phyloP scores from a whole-genome alignment of 2,888 invertebrate species.

The Dicyrtomina minuta region DNA sequence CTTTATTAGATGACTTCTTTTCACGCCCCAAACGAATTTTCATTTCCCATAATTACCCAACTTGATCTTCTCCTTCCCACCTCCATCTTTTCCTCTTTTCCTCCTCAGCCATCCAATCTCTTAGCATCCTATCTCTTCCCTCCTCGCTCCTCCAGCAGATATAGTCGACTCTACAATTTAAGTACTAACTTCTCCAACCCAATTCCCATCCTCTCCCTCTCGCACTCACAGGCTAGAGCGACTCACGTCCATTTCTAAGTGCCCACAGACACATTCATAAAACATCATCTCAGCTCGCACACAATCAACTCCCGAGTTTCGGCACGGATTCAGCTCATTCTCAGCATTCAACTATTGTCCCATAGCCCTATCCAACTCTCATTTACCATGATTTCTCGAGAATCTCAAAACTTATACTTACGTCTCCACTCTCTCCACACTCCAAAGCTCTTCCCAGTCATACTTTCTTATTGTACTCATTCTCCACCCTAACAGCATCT shows the following conservation, averaged over 20 bases:
- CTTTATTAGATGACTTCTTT: constrained; percentile 53
- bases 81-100: constrained; percentile 24
- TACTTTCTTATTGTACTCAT: too few relatives aligned
- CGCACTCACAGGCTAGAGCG: neutral
- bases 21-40: constrained; percentile 53
- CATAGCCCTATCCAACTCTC: constrained; percentile 1
- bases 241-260: constrained; percentile 14
- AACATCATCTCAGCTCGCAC: constrained; percentile 3
- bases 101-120: constrained; percentile 19
- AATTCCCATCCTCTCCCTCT: constrained; percentile 16
- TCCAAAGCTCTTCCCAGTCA: too few relatives aligned
- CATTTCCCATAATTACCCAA: constrained; percentile 53
- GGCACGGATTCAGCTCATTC: constrained; percentile 1
- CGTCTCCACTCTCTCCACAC: too few relatives aligned
- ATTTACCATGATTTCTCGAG: constrained; percentile 5
- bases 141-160: neutral
- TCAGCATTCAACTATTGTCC: constrained; percentile 8
- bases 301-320: constrained; percentile 4
- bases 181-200: constrained; percentile 3
- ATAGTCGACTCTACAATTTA: too few relatives aligned
- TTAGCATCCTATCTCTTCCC: neutral
- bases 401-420: neutral
- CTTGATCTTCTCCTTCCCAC: constrained; percentile 41
- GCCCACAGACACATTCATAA: constrained; percentile 17
- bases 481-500: too few relatives aligned